Base-by-base conservation (phyloP, 2,888 invertebrate species). In the Chrysomela aeneicollis region DNA sequence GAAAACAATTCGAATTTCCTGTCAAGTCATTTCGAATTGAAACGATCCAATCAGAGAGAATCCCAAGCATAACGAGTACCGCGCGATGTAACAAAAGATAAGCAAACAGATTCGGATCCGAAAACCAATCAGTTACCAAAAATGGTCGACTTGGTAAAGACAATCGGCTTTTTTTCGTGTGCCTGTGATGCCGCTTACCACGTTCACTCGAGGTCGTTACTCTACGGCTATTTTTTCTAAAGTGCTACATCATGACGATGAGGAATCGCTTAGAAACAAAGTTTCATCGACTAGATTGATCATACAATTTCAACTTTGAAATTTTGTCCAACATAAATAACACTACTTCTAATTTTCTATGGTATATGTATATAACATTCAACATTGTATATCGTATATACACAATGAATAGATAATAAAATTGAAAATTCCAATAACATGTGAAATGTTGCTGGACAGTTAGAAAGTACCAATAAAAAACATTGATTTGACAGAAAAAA, bases 81-180 rank as follows among this genome's bases (percentile, higher is more conserved):
- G 42, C n/a, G 42, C 15, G 42, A 42, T 42, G n/a, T n/a, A 42
- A 42, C 42, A 42, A 42, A 42, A 42, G 42, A 42, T 42, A 42
- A 42, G 42, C 15, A 42, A 42, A 42, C 42, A 42, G 42, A 42
- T 42, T 15, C 42, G 42, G 42, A 42, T n/a, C 42, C 15, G 42
- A 42, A 42, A 42, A 42, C 15, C 12, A 42, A 42, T 42, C 42
- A 15, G 42, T 42, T 42, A 42, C 42, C 42, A 15, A 42, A 42
- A 42, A 42, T 6, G 42, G 42, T 42, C 42, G 42, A 42, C 42
- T 42, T 42, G 42, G 15, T 42, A 42, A 42, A 42, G n/a, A 42
- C 42, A 42, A 42, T 42, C 42, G 42, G 42, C 15, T 42, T 42
- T 42, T 42, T 26, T 42, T 15, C 15, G 42, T 42, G n/a, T 15